These are phyloP conservation scores for Diorhabda carinulata DNA, from an alignment of 1,140 invertebrate genomes.

Conservation along the genomic window DNA sequence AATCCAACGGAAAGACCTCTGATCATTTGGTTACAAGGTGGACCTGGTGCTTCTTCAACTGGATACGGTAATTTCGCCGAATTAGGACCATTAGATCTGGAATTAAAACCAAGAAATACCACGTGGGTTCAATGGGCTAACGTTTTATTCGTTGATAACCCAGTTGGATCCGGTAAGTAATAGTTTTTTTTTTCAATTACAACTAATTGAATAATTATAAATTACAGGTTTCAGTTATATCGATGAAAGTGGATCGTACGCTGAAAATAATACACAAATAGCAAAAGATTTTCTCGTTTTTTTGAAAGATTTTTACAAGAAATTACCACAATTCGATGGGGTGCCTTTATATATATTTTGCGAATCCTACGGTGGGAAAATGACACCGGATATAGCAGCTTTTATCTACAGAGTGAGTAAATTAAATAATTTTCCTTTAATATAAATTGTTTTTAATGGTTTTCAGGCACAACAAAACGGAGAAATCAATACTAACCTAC, in stretches of 20 bases:
- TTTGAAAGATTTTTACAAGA: conserved; percentile 61
- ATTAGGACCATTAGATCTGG: conserved; percentile 65
- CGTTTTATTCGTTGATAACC: conserved; percentile 83
- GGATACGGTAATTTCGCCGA: conserved; percentile 77
- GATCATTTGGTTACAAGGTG: conserved; percentile 63
- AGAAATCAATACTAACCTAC: neutral
- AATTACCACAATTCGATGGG: conserved; percentile 61
- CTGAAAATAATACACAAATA: conserved; percentile 68
- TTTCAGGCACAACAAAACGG: neutral
- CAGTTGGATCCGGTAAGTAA: conserved; percentile 51
- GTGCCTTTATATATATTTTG: conserved; percentile 77
- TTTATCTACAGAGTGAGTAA: no score
- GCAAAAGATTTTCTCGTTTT: conserved; percentile 72
- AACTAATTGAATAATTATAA: no score
- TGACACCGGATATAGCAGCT: conserved; percentile 72
- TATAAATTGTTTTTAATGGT: neutral
- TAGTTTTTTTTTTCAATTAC: no score
- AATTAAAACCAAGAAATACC: conserved; percentile 61
- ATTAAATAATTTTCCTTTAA: no score
- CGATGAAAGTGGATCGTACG: conserved; percentile 53
- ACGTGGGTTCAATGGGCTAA: conserved; percentile 75
- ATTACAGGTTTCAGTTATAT: conserved; percentile 77
- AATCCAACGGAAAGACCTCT: conserved; percentile 62
- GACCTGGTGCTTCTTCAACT: conserved; percentile 71
- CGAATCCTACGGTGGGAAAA: conserved; percentile 90